Base-by-base conservation (phyloP, 2,113 vertebrate species). In the Chaetops frenatus region DNA sequence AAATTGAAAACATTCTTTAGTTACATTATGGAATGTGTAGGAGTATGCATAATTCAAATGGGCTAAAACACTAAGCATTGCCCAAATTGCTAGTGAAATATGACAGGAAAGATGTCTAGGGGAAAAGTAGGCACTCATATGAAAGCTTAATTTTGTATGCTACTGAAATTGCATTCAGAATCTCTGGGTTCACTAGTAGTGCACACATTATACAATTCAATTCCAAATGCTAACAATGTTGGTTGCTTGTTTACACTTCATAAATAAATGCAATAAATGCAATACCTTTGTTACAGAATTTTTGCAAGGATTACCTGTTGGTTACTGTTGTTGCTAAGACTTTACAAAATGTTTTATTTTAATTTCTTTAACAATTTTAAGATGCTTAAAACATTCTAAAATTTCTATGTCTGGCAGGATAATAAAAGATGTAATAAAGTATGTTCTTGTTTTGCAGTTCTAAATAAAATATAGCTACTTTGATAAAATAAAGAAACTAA, bases 11-110 rank as follows among this genome's bases (percentile, higher is more conserved):
- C 70, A 91, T 71, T 95, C 74, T 86, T 90, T 78, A 92, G 79
- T 93, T 96, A 90, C 91, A 77, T 88, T 96, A 92, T 91, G 86
- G 76, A 86, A 86, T 76, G 78, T 90, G 81, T 96, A 96, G 95
- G 94, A 94, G 91, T 92, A 53, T 78, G 80, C 81, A 90, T 92
- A 96, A 95, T 95, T 97, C 91, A 95, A 81, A 94, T 72, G 42
- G 78, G 65, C 70, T 92, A 96, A 95, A 95, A 60, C 86, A 93
- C 64, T 92, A 76, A 76, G 81, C 47, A 88, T 94, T 96, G 88
- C 88, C 86, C 83, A 95, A 90, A 94, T 91, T 93, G 57, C 91
- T 92, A 91, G 73, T 93, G 83, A 96, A 94, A 92, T 94, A 84
- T 71, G 90, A 90, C 81, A 94, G 67, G 47, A 80, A 86, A 91